A percentile compares a stretch with the other conserved stretches of the same genome.
These are phyloP conservation scores for Boleophthalmus pectinirostris DNA, from an alignment of 2,113 vertebrate species.

Conservation along the genomic window DNA sequence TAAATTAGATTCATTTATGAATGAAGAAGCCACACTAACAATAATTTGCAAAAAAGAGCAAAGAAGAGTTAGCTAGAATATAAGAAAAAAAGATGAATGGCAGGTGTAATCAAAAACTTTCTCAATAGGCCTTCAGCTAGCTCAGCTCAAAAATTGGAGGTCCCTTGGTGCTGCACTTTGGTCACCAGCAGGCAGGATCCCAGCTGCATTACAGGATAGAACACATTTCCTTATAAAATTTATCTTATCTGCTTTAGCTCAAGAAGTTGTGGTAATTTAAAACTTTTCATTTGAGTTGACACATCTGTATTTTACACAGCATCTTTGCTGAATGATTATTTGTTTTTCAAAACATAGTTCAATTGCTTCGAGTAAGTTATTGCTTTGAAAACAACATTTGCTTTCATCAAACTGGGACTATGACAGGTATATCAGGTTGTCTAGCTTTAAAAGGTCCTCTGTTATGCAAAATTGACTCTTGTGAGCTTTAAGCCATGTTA, in stretches of 20 bases:
- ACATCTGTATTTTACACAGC: background rate
- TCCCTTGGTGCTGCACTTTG: no score
- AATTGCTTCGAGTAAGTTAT: background rate
- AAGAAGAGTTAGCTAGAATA: background rate
- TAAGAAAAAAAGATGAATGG: background rate
- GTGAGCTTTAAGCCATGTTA: no score
- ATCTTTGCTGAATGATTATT: background rate
- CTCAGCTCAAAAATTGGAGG: background rate
- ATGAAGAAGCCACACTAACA: background rate
- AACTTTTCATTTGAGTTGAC: background rate
- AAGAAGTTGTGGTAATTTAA: no score
- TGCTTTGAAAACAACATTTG: background rate
- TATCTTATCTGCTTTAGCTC: no score
- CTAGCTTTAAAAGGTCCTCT: constrained; percentile 2
- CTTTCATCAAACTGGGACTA: background rate
- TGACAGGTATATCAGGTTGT: background rate
- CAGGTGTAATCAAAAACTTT: background rate
- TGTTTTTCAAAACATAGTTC: background rate
- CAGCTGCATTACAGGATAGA: background rate
- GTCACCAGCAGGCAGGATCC: no score
- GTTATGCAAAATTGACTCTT: no score
- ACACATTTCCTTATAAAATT: background rate
- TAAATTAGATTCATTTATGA: background rate
- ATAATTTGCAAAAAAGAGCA: no score
- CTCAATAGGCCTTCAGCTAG: no score